Percentiles rank a stretch among this genome's conserved stretches.
These are phyloP conservation scores for Oryzaephilus surinamensis DNA, from an alignment of 1,140 invertebrate genomes.

Conservation along the genomic window DNA sequence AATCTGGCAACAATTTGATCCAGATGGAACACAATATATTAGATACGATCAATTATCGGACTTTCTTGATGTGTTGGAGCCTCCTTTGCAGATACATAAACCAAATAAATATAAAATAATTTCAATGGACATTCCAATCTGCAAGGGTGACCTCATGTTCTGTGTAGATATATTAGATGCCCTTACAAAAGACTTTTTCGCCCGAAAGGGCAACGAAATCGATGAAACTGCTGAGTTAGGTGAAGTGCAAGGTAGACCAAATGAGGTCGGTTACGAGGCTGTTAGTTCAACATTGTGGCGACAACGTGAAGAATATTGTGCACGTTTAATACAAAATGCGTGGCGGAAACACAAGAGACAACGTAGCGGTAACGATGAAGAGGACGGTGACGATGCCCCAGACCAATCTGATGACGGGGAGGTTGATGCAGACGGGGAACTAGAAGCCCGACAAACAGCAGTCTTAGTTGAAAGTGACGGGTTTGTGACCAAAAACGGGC, in stretches of 20 bases:
- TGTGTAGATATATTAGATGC: conserved; percentile 97
- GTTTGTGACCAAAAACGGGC: conserved; percentile 69
- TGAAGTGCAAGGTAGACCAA: conserved; percentile 64
- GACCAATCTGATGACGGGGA: conserved; percentile 38
- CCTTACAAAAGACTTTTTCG: conserved; percentile 92
- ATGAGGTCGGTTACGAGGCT: conserved; percentile 80
- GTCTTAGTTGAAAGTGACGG: conserved; percentile 75
- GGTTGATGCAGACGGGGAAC: conserved; percentile 29
- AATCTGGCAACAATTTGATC: conserved; percentile 98
- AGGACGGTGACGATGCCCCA: too few species aligned
- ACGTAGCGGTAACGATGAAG: conserved; percentile 43
- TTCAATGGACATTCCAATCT: conserved; percentile 97
- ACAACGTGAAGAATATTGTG: conserved; percentile 92
- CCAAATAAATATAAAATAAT: conserved; percentile 98
- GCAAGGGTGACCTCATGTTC: conserved; percentile 92
- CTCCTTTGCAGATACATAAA: conserved; percentile 91
- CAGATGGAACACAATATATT: conserved; percentile 95
- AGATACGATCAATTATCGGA: conserved; percentile 86
- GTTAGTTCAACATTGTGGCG: conserved; percentile 89
- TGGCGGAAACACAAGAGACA: conserved; percentile 72
- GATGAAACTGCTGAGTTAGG: conserved; percentile 76
- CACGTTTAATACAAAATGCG: conserved; percentile 86
- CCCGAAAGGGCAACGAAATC: conserved; percentile 84
- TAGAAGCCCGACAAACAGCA: conserved; percentile 53
- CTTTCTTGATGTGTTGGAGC: conserved; percentile 88